Evolutionary conservation across 2,113 vertebrate species (phyloP), one percentile per base, ranked within the genome.

Genomic region (Dissostichus mawsoni): DNA sequence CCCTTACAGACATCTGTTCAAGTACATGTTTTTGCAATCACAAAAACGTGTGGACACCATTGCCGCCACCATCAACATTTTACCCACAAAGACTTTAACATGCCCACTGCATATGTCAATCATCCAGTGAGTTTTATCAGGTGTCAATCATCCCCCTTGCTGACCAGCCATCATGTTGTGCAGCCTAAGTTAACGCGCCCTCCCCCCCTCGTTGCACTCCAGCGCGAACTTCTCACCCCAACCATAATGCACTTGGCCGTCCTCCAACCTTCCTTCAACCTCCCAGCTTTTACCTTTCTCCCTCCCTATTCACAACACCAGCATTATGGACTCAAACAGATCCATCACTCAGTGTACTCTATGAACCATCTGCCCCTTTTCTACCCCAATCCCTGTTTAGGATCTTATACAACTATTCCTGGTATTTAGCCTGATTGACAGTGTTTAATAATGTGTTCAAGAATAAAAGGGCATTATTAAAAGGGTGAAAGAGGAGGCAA

Each of bases 351-450:
- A 82, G 69, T 78, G 83, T 76, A 75, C 85, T 83, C 77, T 67
- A 44, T 74, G 82, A 72, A 51, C 69, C 57, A 29, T 62, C 48
- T 11, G 47, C 56, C 52, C 33, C 23, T n/a, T 33, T 48, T 36
- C 29, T 53, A 41, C 33, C 29, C 12, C 57, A 36, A 81, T 81
- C 84, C 75, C 68, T 70, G 69, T 87, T 89, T 82, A 44, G 89
- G 89, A 90, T 84, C 76, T 76, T 76, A 74, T 87, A 87, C 86
- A 93, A 90, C 86, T 91, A 95, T 95, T 90, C 86, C 91, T 90
- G 92, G 91, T 91, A 94, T 94, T 94, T 87, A 92, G 81, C 75
- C 82, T 94, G 94, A 95, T 86, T 94, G 95, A 94, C 94, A 93
- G 92, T 81, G 70, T 93, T 94, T 94, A 95, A 95, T 95, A 94